Evolutionary conservation across 2,113 vertebrate genomes (phyloP), one percentile per base, ranked within the genome.

Genomic region (Galemys pyrenaicus): DNA sequence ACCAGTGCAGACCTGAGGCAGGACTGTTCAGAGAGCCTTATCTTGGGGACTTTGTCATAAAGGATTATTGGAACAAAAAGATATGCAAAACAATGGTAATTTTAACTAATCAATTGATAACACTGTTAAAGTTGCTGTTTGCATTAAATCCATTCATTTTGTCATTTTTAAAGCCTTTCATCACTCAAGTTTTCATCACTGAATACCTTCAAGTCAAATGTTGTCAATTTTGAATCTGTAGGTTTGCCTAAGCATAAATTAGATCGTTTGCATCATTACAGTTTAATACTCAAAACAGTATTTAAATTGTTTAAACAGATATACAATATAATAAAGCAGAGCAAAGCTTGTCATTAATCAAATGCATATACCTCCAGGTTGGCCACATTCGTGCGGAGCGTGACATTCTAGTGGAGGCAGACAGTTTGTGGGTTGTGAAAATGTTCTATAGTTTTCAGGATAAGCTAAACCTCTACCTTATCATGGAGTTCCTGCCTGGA

Each of bases 371-470:
- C 92, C 94, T 96, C 82, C 95, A 99, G 99, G 99, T 99, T 75
- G 99, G 99, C 92, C 99, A 99, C 94, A 99, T 99, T 75, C 99
- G 99, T 81, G 99, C 99, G 0, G 99, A 99, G 96, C 94, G 99
- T 78, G 99, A 99, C 97, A 99, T 99, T 94, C 99, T 99, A 93
- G 99, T 99, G 89, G 99, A 99, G 95, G 99, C 99, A 15, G 99
- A 99, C 97, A 99, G 99, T 83, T 96, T 99, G 97, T 99, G 99
- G 99, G 99, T 99, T 81, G 99, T 99, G 95, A 99, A 99, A 97
- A 99, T 99, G 99, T 99, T 99, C 98, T 99, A 99, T 56, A 99
- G 99, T 88, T 99, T 99, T 97, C 99, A 99, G 98, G 99, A 99
- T 97, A 99, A 99, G 97, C 98, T 99, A 98, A 99, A 99, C 98